These are phyloP conservation scores for Oxyruncus cristatus DNA, from an alignment of 2,113 vertebrate species.

Conservation along the genomic window DNA sequence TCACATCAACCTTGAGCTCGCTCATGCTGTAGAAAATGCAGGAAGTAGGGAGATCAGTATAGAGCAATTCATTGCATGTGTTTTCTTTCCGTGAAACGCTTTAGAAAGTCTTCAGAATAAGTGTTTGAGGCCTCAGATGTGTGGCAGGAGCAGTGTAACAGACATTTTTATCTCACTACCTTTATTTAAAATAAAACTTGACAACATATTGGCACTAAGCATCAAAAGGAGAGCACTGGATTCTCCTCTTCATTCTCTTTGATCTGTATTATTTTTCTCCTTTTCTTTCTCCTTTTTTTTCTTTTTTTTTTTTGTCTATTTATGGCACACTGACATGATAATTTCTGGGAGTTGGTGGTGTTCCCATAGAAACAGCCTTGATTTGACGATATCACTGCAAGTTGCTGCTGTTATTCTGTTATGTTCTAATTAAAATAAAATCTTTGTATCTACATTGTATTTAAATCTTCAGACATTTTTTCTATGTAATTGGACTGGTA, in stretches of 20 bases:
- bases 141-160: neutral
- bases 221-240: neutral
- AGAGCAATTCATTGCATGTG: neutral
- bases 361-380: constrained; percentile 78
- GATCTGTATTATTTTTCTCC: neutral
- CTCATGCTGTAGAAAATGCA: neutral
- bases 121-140: neutral
- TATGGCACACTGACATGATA: constrained; percentile 67
- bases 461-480: constrained; percentile 13
- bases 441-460: constrained; percentile 26
- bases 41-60: neutral
- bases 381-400: constrained; percentile 66
- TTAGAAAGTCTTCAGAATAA: neutral
- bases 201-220: neutral
- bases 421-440: constrained; percentile 61
- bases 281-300: neutral
- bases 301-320: constrained; percentile 20
- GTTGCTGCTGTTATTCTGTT: constrained; percentile 55
- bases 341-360: constrained; percentile 65
- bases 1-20: neutral
- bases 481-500: neutral
- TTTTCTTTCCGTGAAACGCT: neutral
- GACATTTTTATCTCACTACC: neutral
- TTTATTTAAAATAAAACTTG: neutral
- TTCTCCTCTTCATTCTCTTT: neutral